Evolutionary conservation across 2,113 vertebrate species (phyloP), one percentile per base, ranked within the genome.

Genomic region (Siniperca chuatsi): DNA sequence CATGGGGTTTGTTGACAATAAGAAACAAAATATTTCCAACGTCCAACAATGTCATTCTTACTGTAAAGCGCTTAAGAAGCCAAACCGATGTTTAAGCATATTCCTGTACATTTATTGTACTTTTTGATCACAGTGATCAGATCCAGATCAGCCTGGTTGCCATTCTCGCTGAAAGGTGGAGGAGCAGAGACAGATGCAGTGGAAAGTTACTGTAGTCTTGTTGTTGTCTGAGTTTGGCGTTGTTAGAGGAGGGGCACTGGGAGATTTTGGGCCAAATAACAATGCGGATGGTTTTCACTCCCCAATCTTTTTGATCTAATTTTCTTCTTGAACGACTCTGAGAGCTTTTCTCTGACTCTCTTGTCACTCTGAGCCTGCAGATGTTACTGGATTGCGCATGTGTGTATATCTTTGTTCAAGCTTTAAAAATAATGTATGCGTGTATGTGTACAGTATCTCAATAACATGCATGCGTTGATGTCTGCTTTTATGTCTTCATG

Each of bases 231-330:
- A 37, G 25, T 83, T 0, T 37, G 65, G 21, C 37, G 48, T 57
- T 77, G 62, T 71, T 18, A 6, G 80, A 79, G 71, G 76, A 75
- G 61, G 48, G n/a, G 61, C 4, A 1, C 46, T 23, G 44, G 8
- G 58, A 82, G 61, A 61, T 54, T 66, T 61, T 8, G 29, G n/a
- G 25, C 13, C 64, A 75, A 75, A 86, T 67, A 33, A 54, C 23
- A 76, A 79, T 64, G 15, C 10, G 85, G 55, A 79, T 69, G 29
- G 25, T 55, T 66, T 79, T 81, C 40, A 81, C 35, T 84, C 61
- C 52, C 25, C 71, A 86, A 81, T 81, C 60, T 69, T 42, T 87
- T 62, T 82, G 40, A 84, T 84, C 66, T 70, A 2, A 33, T 48
- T 68, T 46, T 71, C 40, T 64, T 46, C 40, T 50, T 58, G 9